A percentile compares a stretch with the other conserved stretches of the same genome.
These are phyloP conservation scores for Sminthurinus aureus DNA, from an alignment of 2,888 invertebrate genomes.

Conservation along the genomic window DNA sequence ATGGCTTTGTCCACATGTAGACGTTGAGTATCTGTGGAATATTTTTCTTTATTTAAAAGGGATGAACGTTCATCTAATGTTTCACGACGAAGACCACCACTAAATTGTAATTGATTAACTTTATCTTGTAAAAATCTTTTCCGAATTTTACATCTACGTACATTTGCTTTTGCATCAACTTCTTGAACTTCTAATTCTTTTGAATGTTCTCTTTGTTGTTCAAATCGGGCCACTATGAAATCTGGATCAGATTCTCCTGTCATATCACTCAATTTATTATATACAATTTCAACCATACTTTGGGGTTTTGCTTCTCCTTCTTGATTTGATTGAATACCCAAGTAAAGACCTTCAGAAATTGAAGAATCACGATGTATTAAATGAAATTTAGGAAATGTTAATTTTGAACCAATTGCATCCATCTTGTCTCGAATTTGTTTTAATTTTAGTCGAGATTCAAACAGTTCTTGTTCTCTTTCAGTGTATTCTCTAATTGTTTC, in stretches of 20 bases:
- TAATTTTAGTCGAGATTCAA: conserved; percentile 53
- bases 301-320: conserved; percentile 46
- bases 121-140: conserved; percentile 56
- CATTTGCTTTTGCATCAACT: conserved; percentile 51
- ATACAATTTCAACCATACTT: conserved; percentile 52
- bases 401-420: conserved; percentile 57
- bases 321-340: conserved; percentile 27
- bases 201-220: conserved; percentile 53
- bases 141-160: conserved; percentile 54
- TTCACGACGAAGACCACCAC: conserved; percentile 55
- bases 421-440: conserved; percentile 58
- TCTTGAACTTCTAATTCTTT: conserved; percentile 51
- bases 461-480: conserved; percentile 53
- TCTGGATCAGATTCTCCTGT: conserved; percentile 57
- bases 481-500: conserved; percentile 54
- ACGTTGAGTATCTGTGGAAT: conserved; percentile 40
- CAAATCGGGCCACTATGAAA: conserved; percentile 51
- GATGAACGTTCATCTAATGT: conserved; percentile 48
- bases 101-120: conserved; percentile 54
- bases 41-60: conserved; percentile 47
- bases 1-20: conserved; percentile 49
- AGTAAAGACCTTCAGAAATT: conserved; percentile 52
- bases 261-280: conserved; percentile 53
- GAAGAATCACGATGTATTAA: conserved; percentile 59
- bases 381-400: conserved; percentile 58